Percentiles rank a stretch among this genome's conserved stretches.
Conservation (phyloP, 2,888 invertebrate genomes). For the Lasioglossum malachurum region DNA sequence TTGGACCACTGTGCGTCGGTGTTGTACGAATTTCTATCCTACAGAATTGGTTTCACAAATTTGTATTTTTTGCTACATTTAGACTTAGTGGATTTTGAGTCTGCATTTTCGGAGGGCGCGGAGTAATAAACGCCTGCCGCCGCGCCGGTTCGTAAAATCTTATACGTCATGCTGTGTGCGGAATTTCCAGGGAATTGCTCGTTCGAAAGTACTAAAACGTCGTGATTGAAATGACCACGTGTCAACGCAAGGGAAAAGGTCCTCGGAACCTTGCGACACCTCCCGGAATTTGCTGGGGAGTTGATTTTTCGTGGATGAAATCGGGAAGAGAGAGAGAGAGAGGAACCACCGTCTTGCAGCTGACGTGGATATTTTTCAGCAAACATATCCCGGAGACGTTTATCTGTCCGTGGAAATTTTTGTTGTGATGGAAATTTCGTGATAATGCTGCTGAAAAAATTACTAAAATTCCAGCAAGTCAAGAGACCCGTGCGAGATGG, state of each 20-base stretch:
- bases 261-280: not conserved
- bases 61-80: no score
- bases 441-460: not conserved
- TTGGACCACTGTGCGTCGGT: no score
- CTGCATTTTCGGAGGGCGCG: not conserved
- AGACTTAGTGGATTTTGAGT: not conserved
- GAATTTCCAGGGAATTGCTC: not conserved
- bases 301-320: not conserved
- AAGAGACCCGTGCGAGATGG: no score
- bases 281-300: not conserved
- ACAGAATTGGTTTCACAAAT: not conserved
- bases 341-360: not conserved
- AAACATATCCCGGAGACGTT: not conserved
- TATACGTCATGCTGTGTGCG: not conserved
- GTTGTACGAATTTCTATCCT: constrained; percentile 20
- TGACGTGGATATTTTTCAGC: not conserved
- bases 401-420: not conserved
- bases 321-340: not conserved
- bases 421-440: not conserved
- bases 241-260: not conserved
- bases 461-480: no score
- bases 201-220: constrained; percentile 2
- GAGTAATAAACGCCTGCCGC: not conserved
- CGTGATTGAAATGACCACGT: constrained; percentile 7
- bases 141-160: not conserved